These are phyloP conservation scores for Pantherophis alleghaniensis DNA, from an alignment of 2,797 vertebrate genomes.

Conservation along the genomic window DNA sequence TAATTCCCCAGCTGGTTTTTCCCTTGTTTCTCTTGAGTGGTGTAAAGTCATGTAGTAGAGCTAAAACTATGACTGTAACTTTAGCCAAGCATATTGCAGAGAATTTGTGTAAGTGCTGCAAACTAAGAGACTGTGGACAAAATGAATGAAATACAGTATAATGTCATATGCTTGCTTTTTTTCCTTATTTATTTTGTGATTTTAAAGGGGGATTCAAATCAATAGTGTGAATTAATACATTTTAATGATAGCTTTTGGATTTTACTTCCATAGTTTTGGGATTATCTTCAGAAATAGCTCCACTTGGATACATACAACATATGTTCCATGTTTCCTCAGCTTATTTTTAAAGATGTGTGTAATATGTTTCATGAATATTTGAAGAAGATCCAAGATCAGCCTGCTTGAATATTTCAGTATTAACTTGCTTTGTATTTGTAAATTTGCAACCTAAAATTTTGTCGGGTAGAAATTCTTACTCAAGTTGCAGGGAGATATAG, in stretches of 20 bases:
- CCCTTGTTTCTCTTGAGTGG: slow-evolving; percentile 54
- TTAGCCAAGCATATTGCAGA: slow-evolving; percentile 55
- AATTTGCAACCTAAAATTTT: slow-evolving; percentile 63
- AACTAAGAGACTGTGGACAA: slow-evolving; percentile 55
- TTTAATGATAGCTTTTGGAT: slow-evolving; percentile 61
- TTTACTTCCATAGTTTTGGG: slow-evolving; percentile 46
- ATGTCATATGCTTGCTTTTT: slow-evolving; percentile 64
- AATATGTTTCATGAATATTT: slow-evolving; percentile 52
- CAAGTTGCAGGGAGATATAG: slow-evolving; percentile 52
- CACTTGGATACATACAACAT: slow-evolving; percentile 45
- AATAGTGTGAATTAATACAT: slow-evolving; percentile 59
- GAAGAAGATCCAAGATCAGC: slow-evolving; percentile 57
- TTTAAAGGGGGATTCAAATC: slow-evolving; percentile 49
- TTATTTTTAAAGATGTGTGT: slow-evolving; percentile 59
- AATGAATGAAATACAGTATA: slow-evolving; percentile 67
- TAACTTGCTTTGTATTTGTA: slow-evolving; percentile 55
- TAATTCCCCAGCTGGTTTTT: slow-evolving; percentile 34
- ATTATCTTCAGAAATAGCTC: slow-evolving; percentile 57
- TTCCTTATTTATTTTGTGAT: slow-evolving; percentile 61
- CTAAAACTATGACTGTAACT: slow-evolving; percentile 47
- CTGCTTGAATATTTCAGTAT: slow-evolving; percentile 61
- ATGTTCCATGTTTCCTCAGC: slow-evolving; percentile 50
- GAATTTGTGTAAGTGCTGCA: slow-evolving; percentile 48
- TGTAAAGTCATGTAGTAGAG: slow-evolving; percentile 49
- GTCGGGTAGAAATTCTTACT: slow-evolving; percentile 44